Percentiles rank a stretch among this genome's conserved stretches.
phyloP scores from a whole-genome alignment of 2,113 vertebrate species.

The Galeopterus variegatus region DNA sequence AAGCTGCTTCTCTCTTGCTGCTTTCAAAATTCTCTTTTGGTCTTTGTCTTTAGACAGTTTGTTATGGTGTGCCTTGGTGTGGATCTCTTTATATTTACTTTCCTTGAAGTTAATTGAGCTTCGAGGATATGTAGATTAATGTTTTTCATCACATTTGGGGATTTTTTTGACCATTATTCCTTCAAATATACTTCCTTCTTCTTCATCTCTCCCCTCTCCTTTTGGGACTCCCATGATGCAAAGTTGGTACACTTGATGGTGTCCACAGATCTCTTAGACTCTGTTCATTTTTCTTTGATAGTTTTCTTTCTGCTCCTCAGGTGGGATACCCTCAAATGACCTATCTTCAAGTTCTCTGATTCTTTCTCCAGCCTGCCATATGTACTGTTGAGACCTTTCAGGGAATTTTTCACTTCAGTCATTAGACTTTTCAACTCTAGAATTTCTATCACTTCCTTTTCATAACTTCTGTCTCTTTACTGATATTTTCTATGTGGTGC shows the following conservation, averaged over 20 bases:
- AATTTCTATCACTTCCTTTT: neutral
- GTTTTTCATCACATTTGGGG: no score
- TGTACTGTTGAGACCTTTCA: no score
- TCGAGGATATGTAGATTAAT: no score
- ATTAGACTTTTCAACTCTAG: neutral
- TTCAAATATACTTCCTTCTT: neutral
- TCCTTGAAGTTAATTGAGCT: no score
- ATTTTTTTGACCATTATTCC: neutral
- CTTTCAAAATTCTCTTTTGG: no score
- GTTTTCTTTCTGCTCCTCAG: neutral
- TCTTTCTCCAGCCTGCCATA: neutral
- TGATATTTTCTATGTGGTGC: neutral
- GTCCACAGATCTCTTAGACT: neutral
- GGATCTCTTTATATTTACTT: no score
- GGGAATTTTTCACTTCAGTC: no score
- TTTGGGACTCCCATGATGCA: neutral
- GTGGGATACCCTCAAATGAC: neutral
- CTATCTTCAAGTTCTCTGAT: neutral
- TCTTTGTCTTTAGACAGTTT: no score
- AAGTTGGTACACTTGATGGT: neutral
- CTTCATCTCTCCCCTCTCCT: neutral
- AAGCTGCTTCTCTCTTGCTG: no score
- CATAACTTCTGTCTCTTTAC: neutral
- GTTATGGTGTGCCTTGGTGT: no score
- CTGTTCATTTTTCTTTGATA: neutral